These are phyloP conservation scores for Pherbina coryleti DNA, from an alignment of 2,888 invertebrate species.

Conservation along the genomic window DNA sequence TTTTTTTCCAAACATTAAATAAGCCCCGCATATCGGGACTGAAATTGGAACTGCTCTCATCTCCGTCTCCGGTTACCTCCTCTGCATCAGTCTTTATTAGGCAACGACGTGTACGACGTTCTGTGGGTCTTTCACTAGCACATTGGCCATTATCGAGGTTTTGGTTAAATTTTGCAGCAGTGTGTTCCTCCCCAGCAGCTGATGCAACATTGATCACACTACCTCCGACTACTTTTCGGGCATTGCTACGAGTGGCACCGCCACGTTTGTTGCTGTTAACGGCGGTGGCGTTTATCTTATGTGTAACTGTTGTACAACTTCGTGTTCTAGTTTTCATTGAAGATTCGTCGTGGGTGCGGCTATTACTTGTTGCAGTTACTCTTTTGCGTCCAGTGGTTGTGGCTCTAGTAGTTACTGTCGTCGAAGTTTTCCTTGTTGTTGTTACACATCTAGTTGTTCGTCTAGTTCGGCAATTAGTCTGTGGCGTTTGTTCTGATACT, in stretches of 20 bases:
- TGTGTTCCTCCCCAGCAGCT: constrained; percentile 58
- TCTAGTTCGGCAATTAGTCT: constrained; percentile 24
- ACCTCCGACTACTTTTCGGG: constrained; percentile 33
- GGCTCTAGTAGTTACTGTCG: constrained; percentile 20
- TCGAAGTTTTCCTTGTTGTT: constrained; percentile 37
- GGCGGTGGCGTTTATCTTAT: constrained; percentile 43
- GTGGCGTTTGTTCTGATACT: constrained; percentile 36
- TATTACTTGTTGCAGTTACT: constrained; percentile 18
- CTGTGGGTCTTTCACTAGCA: constrained; percentile 41
- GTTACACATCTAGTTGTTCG: constrained; percentile 32
- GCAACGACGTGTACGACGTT: constrained; percentile 63
- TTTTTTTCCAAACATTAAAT: constrained; percentile 54
- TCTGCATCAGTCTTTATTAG: constrained; percentile 64
- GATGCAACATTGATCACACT: constrained; percentile 51
- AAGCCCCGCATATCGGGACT: constrained; percentile 54
- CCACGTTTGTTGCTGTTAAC: constrained; percentile 56
- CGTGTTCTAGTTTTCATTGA: constrained; percentile 38
- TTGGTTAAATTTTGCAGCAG: constrained; percentile 34
- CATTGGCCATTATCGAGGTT: constrained; percentile 36
- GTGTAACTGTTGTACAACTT: constrained; percentile 7
- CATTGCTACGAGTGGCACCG: constrained; percentile 53
- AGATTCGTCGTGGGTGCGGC: neutral
- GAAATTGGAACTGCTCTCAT: constrained; percentile 61
- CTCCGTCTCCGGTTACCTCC: constrained; percentile 37
- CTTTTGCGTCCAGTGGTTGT: constrained; percentile 43